Evolutionary conservation across 2,888 invertebrate genomes (phyloP).

Genomic region (Drosophila ustulata): DNA sequence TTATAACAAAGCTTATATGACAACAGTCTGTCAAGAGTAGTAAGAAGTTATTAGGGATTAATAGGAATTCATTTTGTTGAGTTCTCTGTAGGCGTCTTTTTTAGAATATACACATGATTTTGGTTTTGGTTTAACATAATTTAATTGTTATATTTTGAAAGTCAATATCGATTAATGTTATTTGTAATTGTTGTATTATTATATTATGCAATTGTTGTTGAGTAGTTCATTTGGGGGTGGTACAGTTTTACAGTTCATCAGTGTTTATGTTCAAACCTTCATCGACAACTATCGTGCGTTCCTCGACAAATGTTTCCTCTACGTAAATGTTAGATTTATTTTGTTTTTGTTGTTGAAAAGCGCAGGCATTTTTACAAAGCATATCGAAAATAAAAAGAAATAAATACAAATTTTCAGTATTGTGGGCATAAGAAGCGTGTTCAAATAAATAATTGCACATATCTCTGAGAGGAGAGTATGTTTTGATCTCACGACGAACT

Average conservation of each 20-base stretch:
- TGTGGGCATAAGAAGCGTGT: conserved; percentile 28
- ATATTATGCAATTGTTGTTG: conserved; percentile 66
- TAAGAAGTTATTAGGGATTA: conserved; percentile 62
- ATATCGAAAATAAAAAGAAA: conserved; percentile 65
- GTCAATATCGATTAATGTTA: conserved; percentile 74
- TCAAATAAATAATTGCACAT: not conserved
- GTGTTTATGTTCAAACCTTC: conserved; percentile 84
- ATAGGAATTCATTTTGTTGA: conserved; percentile 39
- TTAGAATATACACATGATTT: conserved; percentile 79
- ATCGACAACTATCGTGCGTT: conserved; percentile 83
- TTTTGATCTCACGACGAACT: not conserved
- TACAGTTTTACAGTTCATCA: conserved; percentile 79
- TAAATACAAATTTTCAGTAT: conserved; percentile 51
- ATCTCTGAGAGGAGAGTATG: not conserved
- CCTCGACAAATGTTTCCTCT: conserved; percentile 85
- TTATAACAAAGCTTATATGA: conserved; percentile 64
- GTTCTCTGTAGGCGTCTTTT: conserved; percentile 59
- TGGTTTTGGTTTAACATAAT: conserved; percentile 65
- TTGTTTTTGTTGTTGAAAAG: conserved; percentile 53
- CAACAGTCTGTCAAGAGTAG: conserved; percentile 58
- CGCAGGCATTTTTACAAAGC: conserved; percentile 72
- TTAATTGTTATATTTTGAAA: conserved; percentile 72
- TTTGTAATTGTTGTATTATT: conserved; percentile 47
- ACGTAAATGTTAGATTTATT: conserved; percentile 48
- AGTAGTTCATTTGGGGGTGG: conserved; percentile 61